Base-by-base conservation (phyloP, 2,113 vertebrate genomes). In the Laticauda colubrina region DNA sequence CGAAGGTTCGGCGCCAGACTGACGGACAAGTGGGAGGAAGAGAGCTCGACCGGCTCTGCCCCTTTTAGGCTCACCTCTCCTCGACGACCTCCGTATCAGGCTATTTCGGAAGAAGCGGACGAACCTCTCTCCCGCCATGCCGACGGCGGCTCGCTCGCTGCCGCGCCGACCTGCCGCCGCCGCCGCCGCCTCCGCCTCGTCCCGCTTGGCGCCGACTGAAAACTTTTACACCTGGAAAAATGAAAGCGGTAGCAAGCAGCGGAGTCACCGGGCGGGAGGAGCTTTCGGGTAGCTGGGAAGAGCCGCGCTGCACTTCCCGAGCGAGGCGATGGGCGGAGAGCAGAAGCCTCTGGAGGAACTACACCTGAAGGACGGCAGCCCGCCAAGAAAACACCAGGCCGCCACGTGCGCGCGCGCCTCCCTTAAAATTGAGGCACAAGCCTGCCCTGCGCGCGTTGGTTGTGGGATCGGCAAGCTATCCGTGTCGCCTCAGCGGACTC, bases 51-150 rank as follows among this genome's bases (percentile, higher is more conserved):
- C 18, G 3, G 8, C 0, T 4, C 45, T 2, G 34, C 85, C 21
- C 21, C n/a, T 26, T 12, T 12, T 0, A 6, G 20, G 24, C 93
- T 94, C 61, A 94, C 94, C 94, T 95, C 93, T 18, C 3, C 91
- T 55, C 64, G 39, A 57, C 75, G 20, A 11, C 9, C 57, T 48
- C 5, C 95, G 90, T 15, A 93, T 34, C 88, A 98, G 92, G 97
- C 98, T 98, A 95, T 95, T 96, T 96, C 97, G 97, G 39, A 97
- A 94, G 91, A 96, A 96, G 93, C 94, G 95, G 93, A 85, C 86
- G 90, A 97, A 91, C 91, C 95, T 92, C 10, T 96, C 95, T 95
- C 95, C 96, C 94, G 97, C 96, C 97, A 97, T 96, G 90, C 91
- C 45, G 89, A 8, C 29, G 7, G n/a, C 1, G 24, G 4, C 86